Base-by-base conservation (phyloP, 2,888 invertebrate species). In the Ypsolopha sequella region DNA sequence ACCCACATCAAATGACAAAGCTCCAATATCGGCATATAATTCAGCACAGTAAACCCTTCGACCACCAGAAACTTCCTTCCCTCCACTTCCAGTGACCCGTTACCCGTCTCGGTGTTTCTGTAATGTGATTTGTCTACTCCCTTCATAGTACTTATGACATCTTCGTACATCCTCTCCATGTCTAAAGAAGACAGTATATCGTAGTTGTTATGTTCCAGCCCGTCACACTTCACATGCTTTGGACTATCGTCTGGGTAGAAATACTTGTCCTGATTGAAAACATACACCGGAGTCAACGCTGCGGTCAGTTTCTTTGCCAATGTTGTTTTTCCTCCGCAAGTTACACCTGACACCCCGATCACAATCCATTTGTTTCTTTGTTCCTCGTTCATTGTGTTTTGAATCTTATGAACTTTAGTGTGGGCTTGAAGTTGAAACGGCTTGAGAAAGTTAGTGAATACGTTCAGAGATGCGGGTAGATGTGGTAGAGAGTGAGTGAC, bases 261-360 rank as follows among this genome's bases (percentile, higher is more conserved):
- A 70, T 94, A 96, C 57, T 89, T 80, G 73, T 95, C 95, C 72
- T 95, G 95, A 54, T 91, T 88, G 44, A 95, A 82, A 0, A 92
- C 56, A 52, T 82, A 75, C 0, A 80, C 80, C 0, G 88, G 87
- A 0, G 85, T 71, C 1, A 89, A 71, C 35, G 57, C 65, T 0
- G 76, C 65, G 6, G 71, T 76, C 13, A 95, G 66, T 52, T 80
- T 79, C 51, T 84, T 86, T 0, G 93, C 89, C 39, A 95, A 67
- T 0, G 93, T 91, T 0, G 94, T 93, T 78, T 96, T 96, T 0
- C 96, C 96, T 14, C 94, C 93, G 64, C 94, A 94, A 0, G 95
- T 95, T 1, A 93, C 92, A 1, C 96, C 93, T 14, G 33, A 11
- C 14, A 51, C n/a, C n/a, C 51, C 57, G 74, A 88, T 64, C 61